These are phyloP conservation scores for Alcedo quadribrachys DNA, from an alignment of 2,797 vertebrate species.

Conservation along the genomic window DNA sequence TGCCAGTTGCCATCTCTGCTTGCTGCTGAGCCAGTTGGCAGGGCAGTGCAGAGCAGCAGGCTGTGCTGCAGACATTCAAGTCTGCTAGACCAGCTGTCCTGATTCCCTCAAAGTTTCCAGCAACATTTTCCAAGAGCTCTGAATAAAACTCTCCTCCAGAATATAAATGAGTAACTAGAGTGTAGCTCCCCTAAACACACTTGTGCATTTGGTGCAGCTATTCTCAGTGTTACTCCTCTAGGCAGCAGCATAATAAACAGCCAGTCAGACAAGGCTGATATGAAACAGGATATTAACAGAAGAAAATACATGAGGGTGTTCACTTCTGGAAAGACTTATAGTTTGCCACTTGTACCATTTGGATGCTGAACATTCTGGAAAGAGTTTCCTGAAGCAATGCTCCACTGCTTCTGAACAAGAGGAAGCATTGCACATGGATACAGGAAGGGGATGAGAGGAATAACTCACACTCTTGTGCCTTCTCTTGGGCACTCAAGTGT, in stretches of 20 bases:
- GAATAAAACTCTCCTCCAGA: constrained; percentile 47
- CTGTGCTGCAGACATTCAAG: constrained; percentile 45
- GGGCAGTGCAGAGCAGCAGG: constrained; percentile 20
- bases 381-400: constrained; percentile 37
- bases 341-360: neutral
- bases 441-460: constrained; percentile 27
- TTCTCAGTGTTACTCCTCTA: neutral
- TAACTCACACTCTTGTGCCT: neutral
- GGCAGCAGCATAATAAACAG: neutral
- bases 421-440: constrained; percentile 18
- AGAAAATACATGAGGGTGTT: neutral
- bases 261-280: neutral
- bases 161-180: constrained; percentile 32
- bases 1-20: constrained; percentile 56
- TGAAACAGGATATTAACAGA: neutral
- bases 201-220: neutral
- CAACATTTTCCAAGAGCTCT: constrained; percentile 36
- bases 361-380: neutral
- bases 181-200: neutral
- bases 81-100: constrained; percentile 63
- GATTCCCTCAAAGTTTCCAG: constrained; percentile 55
- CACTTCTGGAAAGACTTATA: neutral
- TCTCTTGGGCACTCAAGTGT: constrained; percentile 7
- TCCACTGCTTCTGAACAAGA: neutral
- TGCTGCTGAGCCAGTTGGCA: constrained; percentile 66